phyloP scores from a whole-genome alignment of 2,888 invertebrate genomes.

The Acanthosoma haemorrhoidale region DNA sequence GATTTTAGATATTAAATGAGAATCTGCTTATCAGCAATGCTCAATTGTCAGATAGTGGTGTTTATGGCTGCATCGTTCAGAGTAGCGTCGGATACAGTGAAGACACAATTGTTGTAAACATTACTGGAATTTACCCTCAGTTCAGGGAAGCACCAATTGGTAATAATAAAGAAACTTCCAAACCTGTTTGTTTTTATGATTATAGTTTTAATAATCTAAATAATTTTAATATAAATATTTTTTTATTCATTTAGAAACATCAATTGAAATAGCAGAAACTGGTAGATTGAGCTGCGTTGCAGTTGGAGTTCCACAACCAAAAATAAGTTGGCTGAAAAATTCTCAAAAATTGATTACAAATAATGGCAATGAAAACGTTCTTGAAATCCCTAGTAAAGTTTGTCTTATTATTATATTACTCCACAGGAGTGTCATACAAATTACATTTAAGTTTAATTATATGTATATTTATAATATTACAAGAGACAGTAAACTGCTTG shows the following conservation, averaged over 20 bases:
- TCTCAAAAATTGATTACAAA: background rate
- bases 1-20: too few species aligned
- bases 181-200: background rate
- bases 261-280: constrained; percentile 33
- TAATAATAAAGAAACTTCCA: background rate
- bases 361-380: background rate
- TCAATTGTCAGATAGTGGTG: constrained; percentile 29
- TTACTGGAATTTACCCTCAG: constrained; percentile 30
- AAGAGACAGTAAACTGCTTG: too few species aligned
- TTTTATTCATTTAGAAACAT: constrained; percentile 18
- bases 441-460: too few species aligned
- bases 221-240: background rate
- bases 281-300: constrained; percentile 33
- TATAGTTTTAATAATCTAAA: background rate
- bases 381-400: background rate
- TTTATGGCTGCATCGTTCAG: constrained; percentile 32
- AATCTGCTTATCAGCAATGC: background rate
- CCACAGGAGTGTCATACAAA: too few species aligned
- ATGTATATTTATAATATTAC: too few species aligned
- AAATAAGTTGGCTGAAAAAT: constrained; percentile 31
- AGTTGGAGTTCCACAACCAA: constrained; percentile 34
- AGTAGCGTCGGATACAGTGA: constrained; percentile 50
- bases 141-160: constrained; percentile 33
- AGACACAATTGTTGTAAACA: constrained; percentile 28
- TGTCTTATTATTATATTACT: too few species aligned